Evolutionary conservation across 2,797 vertebrate species (phyloP), one percentile per base, ranked within the genome.

Genomic region (Myotis daubentonii): DNA sequence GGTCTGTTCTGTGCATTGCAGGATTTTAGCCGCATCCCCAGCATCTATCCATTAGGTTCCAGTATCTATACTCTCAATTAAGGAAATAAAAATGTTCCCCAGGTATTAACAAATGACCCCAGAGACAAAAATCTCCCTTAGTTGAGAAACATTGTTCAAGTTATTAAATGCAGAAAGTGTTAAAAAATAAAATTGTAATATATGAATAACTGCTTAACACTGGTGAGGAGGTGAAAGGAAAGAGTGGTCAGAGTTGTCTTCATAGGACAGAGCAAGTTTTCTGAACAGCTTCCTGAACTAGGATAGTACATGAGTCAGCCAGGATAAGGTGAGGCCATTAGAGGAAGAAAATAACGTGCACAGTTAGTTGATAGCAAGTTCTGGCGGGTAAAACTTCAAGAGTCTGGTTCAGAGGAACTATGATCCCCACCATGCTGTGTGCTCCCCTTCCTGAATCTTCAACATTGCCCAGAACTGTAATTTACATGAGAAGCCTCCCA

Each of bases 1-100:
- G 17, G 28, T 44, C 23, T 60, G 4, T 30, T 7, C 9, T 41
- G 17, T n/a, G 6, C 25, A 6, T 0, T 20, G 22, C 0, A 44
- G n/a, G 12, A 28, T 76, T 57, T 66, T 30, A 66, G 12, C 33
- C 33, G n/a, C 5, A 25, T 25, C 44, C 1, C 15, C 17, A 28
- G 8, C 28, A 41, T 15, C 22, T 20, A 22, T 0, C 17, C 5
- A 10, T 15, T 55, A 25, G 2, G 65, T 36, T n/a, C 53, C 19
- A 49, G 9, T 47, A 44, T 60, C 47, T 19, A 22, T 4, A 4
- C 4, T 10, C 53, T 15, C 19, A 57, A 9, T 53, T 28, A 74
- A 41, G 17, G 70, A 33, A 57, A 51, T 3, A 51, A 53, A 8
- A 70, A 10, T 49, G 16, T 71, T 70, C 53, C 81, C 44, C 8